Base-by-base conservation (phyloP, 2,797 vertebrate genomes). In the Otolemur crassicaudatus region DNA sequence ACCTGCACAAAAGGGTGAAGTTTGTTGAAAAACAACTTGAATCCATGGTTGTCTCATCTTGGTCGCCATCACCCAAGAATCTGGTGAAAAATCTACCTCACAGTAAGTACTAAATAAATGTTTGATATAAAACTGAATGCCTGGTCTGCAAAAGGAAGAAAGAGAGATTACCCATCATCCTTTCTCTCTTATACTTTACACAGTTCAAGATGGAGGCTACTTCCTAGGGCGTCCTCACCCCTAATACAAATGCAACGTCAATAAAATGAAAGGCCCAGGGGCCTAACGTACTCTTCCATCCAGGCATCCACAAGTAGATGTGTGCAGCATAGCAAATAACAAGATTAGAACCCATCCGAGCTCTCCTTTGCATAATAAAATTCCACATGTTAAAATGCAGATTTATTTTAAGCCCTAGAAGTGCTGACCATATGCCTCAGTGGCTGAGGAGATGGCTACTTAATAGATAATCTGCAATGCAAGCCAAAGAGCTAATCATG, bases 331-430 rank as follows among this genome's bases (percentile, higher is more conserved):
- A 70, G 92, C 49, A 94, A 97, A 88, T 93, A 96, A 94, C 22
- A 70, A 87, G 63, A 90, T 93, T 80, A 94, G 94, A 81, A 34
- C 61, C 72, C 73, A 4, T 77, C 29, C 25, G 87, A 94, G 81
- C 70, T 69, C 67, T 87, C 93, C 95, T 97, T 96, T 95, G 94
- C 95, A 97, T 97, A 97, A 98, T 97, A 96, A 97, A 95, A 97
- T 97, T 93, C 87, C 94, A 96, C 95, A 94, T 94, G 87, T 97
- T 97, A 95, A 94, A 96, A 96, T 95, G 93, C 65, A 94, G 96
- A 97, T 96, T 95, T 97, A 97, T 97, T 97, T 97, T 94, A 95
- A 97, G 93, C 87, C 77, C 92, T 91, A 83, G 82, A 96, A 97
- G 90, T 92, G 92, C 96, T 97, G 94, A 94, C 97, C 97, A 97